Base-by-base conservation (phyloP, 2,888 invertebrate genomes). In the Tenthredo distinguenda region DNA sequence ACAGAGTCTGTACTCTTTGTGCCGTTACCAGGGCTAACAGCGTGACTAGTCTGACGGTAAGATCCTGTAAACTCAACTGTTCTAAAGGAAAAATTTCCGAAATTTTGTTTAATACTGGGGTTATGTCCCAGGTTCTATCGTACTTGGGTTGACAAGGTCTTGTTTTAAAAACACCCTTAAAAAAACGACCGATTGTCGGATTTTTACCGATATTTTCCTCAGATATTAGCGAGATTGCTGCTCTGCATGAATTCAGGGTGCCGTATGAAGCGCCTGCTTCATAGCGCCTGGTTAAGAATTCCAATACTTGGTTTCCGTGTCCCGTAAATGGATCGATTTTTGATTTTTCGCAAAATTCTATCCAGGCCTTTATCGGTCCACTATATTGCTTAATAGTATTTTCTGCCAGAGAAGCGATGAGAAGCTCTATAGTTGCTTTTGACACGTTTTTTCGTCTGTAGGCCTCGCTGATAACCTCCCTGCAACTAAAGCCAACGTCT, bases 101-200 rank as follows among this genome's bases (percentile, higher is more conserved):
- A n/a, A 58, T 58, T 58, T n/a, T 58, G 58, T 58, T 58, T 68
- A 68, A 68, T 68, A 68, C 68, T 34, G 68, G 68, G 4, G 26
- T 18, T 31, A 68, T 3, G 15, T 68, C 68, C 26, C 34, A 34
- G 2, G 34, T 68, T 68, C 18, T 68, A 68, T 68, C 68, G 9
- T 68, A 68, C 34, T 31, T 68, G 9, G 68, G 68, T 18, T 68
- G 26, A 34, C 31, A 26, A 34, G 68, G 68, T 12, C 31, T 68
- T 34, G 26, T 68, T 26, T 31, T 31, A 34, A 34, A 68, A 10
- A 68, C 34, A 31, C 68, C 68, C 2, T 68, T 34, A 9, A 68
- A 34, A 12, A 68, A 68, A 3, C 68, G 9, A 10, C 1, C 26
- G 4, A 68, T 68, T 9, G 31, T 68, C 3, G 31, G 68, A 34